Percentiles rank a stretch among this genome's conserved stretches.
These are phyloP conservation scores for Todiramphus saurophagus DNA, from an alignment of 2,113 vertebrate genomes.

Conservation along the genomic window DNA sequence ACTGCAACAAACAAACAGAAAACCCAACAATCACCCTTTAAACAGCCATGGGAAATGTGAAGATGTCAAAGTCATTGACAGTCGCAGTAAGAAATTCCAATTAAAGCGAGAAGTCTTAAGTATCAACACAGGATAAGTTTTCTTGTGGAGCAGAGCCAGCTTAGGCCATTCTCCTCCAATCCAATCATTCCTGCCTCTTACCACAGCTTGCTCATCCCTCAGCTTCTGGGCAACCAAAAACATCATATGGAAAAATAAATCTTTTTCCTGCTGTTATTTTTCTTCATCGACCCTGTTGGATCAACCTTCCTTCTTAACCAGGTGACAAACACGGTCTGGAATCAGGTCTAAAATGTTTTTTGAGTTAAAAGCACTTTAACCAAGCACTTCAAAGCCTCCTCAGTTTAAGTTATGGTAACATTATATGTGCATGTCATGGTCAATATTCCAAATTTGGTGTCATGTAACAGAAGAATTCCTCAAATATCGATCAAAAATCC, in stretches of 20 bases:
- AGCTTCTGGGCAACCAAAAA: background rate
- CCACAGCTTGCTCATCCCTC: fast-evolving
- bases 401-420: fast-evolving
- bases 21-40: background rate
- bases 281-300: background rate
- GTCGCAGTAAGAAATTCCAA: background rate
- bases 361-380: background rate
- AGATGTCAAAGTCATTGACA: background rate
- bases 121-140: background rate
- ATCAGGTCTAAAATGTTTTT: background rate
- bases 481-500: background rate
- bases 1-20: background rate
- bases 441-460: background rate
- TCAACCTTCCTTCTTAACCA: background rate
- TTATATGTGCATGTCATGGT: too few species aligned
- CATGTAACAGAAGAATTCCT: background rate
- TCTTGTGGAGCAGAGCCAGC: background rate
- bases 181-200: background rate
- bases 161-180: background rate
- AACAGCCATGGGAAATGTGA: background rate
- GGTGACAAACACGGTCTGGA: background rate
- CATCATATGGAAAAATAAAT: background rate
- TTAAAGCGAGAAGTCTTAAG: background rate
- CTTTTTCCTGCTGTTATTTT: background rate
- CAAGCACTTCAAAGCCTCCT: background rate